These are phyloP conservation scores for Melanchra persicariae DNA, from an alignment of 2,888 invertebrate species.

Conservation along the genomic window DNA sequence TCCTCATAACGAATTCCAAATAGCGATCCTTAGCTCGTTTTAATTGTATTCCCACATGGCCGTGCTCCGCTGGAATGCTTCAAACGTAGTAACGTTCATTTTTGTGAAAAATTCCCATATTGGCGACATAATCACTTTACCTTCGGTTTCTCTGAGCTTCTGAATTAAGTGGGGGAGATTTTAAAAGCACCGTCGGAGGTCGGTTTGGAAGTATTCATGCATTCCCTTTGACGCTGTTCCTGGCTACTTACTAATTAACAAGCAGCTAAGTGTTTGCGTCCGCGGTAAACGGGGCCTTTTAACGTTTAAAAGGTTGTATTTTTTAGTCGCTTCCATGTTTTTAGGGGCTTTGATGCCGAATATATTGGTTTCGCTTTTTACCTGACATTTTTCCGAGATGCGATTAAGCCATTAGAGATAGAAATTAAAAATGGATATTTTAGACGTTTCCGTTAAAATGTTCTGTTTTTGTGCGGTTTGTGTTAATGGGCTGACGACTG, in stretches of 20 bases:
- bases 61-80: slow-evolving; percentile 50
- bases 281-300: slow-evolving; percentile 90
- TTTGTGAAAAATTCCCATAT: slow-evolving; percentile 85
- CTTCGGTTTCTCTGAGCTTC: slow-evolving; percentile 87
- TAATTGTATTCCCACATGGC: slow-evolving; percentile 64
- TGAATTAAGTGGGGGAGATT: slow-evolving; percentile 87
- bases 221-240: slow-evolving; percentile 90
- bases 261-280: slow-evolving; percentile 90
- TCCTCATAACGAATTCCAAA: slow-evolving; percentile 47
- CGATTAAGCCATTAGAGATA: slow-evolving; percentile 80
- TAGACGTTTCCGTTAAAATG: slow-evolving; percentile 50
- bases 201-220: slow-evolving; percentile 89
- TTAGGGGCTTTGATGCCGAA: slow-evolving; percentile 86
- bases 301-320: slow-evolving; percentile 88
- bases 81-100: slow-evolving; percentile 74
- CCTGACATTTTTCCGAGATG: slow-evolving; percentile 82
- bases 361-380: slow-evolving; percentile 86
- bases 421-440: slow-evolving; percentile 69
- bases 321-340: slow-evolving; percentile 83
- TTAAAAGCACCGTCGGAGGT: slow-evolving; percentile 88
- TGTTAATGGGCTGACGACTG: slow-evolving; percentile 14
- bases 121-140: slow-evolving; percentile 88
- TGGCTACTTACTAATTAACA: slow-evolving; percentile 90
- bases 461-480: slow-evolving; percentile 41
- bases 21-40: slow-evolving; percentile 54